Evolutionary conservation across 2,888 invertebrate species (phyloP), one percentile per base, ranked within the genome.

Genomic region (Sesia bembeciformis): DNA sequence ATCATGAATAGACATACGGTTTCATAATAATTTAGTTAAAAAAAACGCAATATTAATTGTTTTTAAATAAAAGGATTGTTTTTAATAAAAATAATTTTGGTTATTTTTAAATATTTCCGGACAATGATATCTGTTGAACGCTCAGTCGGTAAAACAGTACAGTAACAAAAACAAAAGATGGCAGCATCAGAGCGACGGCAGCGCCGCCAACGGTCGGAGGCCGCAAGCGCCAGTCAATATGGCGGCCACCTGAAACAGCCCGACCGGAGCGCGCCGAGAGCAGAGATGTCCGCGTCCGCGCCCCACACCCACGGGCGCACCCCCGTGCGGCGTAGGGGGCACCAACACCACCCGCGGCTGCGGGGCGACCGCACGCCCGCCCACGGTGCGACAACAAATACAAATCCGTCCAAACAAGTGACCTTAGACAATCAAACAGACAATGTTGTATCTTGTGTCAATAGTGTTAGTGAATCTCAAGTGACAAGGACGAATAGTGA

Each of bases 291-390:
- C 83, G 84, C 84, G 83, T 81, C 90, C 81, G 84, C 84, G 84
- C 84, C 90, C 89, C 86, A 90, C 88, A 84, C 86, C 81, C 84
- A 80, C 84, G 90, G 88, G 87, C 91, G 88, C 90, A 90, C 83
- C 88, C 90, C 89, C 82, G 90, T 82, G 73, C 91, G 90, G 81
- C 93, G 93, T 78, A 91, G 93, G 81, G 94, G 94, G 64, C 94
- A 93, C 81, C 94, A 94, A 83, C 93, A 94, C 85, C 94, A 94
- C 88, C 94, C 93, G 76, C 92, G 93, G 61, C 91, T 93, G 74
- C 81, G 92, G 73, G 92, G 92, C 65, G 86, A 90, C 66, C 90
- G 92, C 59, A 80, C 81, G 56, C 91, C 91, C 73, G 90, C 90
- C 70, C 89, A 90, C 70, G 78, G 82, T 60, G 63, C 73, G 60